A percentile compares a stretch with the other conserved stretches of the same genome.
phyloP scores from a whole-genome alignment of 2,888 invertebrate species.

The Leistus spinibarbis region DNA sequence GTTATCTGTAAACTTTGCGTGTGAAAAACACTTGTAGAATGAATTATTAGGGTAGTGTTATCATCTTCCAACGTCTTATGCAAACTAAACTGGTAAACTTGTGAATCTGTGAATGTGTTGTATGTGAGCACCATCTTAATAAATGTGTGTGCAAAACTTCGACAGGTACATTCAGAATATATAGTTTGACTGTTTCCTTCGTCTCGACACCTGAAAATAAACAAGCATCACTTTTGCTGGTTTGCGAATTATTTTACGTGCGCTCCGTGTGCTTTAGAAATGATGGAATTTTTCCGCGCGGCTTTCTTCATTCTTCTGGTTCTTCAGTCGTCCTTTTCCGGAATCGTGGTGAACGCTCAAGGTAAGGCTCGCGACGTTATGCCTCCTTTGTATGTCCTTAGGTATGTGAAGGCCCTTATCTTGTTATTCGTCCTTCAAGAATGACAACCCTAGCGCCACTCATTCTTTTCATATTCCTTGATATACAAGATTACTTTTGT shows the following conservation, averaged over 20 bases:
- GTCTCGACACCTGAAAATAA: not conserved
- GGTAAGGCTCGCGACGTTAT: conserved; percentile 1
- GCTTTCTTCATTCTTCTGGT: not conserved
- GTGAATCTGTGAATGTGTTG: not conserved
- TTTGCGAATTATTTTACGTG: not conserved
- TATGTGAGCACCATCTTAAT: not conserved
- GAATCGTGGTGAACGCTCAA: conserved; percentile 11
- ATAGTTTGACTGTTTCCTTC: not conserved
- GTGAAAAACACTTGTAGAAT: conserved; percentile 27
- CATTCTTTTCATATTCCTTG: not conserved
- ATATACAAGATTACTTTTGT: not conserved
- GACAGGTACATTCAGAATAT: not conserved
- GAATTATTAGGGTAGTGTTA: conserved; percentile 8
- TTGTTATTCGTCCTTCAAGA: not conserved
- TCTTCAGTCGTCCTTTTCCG: not conserved
- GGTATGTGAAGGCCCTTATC: not conserved
- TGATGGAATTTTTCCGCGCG: not conserved
- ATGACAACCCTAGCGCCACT: not conserved
- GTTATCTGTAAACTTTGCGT: conserved; percentile 19
- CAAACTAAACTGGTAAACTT: not conserved
- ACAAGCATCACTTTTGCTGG: not conserved
- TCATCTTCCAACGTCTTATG: not conserved
- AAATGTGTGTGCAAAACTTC: not conserved
- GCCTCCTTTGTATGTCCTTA: not conserved
- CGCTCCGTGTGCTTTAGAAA: not conserved